These are phyloP conservation scores for Phoebastria nigripes DNA, from an alignment of 2,797 vertebrate genomes.

Conservation along the genomic window DNA sequence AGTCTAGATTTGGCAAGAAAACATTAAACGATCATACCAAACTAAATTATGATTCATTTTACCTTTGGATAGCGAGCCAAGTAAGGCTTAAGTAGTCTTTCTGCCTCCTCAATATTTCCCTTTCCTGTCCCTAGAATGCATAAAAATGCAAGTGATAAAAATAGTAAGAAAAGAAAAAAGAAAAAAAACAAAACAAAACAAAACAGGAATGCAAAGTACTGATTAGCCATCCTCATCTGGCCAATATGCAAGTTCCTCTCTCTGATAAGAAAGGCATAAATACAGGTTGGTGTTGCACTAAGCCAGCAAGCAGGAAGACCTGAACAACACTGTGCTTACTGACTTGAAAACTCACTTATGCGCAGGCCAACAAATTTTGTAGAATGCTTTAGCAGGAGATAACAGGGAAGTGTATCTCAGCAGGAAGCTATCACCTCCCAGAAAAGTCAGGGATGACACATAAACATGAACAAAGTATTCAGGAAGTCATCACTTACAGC, in stretches of 20 bases:
- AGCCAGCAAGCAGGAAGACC: background rate
- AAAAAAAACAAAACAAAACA: background rate
- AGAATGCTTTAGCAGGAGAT: background rate
- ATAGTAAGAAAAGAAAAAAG: background rate
- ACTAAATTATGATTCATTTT: slow-evolving; percentile 28
- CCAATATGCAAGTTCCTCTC: background rate
- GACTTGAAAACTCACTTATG: background rate
- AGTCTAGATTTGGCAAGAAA: background rate
- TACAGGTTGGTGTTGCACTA: background rate
- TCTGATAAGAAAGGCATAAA: background rate
- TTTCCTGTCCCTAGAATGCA: slow-evolving; percentile 88
- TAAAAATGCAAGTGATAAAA: slow-evolving; percentile 22
- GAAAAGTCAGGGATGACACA: background rate
- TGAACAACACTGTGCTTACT: background rate
- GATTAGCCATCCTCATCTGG: background rate
- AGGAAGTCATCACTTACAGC: background rate
- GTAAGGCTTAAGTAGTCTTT: slow-evolving; percentile 90
- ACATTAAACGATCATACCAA: background rate
- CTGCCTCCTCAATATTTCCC: slow-evolving; percentile 91
- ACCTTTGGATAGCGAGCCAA: slow-evolving; percentile 92
- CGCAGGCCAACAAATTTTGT: background rate
- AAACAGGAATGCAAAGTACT: background rate
- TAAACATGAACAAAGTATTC: background rate
- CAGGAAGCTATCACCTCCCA: background rate
- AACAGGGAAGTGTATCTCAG: background rate